phyloP scores from a whole-genome alignment of 2,888 invertebrate genomes.

The Hirtodrosophila alboralis region DNA sequence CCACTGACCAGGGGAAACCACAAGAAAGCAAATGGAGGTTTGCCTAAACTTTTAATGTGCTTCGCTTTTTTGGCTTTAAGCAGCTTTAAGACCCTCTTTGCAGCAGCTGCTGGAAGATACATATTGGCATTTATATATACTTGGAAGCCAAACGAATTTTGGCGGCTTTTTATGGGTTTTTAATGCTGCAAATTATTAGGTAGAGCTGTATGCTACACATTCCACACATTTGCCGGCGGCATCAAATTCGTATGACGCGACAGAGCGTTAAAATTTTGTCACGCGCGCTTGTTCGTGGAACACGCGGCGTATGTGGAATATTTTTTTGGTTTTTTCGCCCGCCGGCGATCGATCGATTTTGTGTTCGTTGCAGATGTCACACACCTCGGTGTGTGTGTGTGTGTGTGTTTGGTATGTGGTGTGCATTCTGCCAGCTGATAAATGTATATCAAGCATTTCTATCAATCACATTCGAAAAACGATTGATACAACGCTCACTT shows the following conservation, averaged over 20 bases:
- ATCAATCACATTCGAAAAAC: constrained; percentile 78
- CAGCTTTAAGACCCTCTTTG: constrained; percentile 50
- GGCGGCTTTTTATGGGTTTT: constrained; percentile 56
- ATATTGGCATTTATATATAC: constrained; percentile 9
- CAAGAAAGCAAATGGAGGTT: constrained; percentile 30
- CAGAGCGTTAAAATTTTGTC: constrained; percentile 78
- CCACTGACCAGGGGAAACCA: constrained; percentile 45
- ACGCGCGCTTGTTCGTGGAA: constrained; percentile 58
- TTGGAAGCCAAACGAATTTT: constrained; percentile 24
- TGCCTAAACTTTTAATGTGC: constrained; percentile 34
- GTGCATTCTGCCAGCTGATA: constrained; percentile 56
- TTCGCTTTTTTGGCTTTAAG: constrained; percentile 34
- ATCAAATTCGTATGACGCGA: constrained; percentile 57
- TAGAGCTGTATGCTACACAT: constrained; percentile 13
- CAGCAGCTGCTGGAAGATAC: constrained; percentile 23
- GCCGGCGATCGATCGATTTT: constrained; percentile 64
- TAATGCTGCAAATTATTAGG: constrained; percentile 66
- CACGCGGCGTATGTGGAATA: constrained; percentile 62
- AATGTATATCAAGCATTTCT: constrained; percentile 76
- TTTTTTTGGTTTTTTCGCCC: constrained; percentile 46
- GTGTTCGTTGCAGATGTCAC: constrained; percentile 12
- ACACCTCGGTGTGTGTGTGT: constrained; percentile 4
- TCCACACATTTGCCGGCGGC: constrained; percentile 37
- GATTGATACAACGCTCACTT: constrained; percentile 63
- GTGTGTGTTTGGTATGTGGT: not conserved